Base-by-base conservation (phyloP, 1,140 invertebrate species). In the Drosophila simulans region DNA sequence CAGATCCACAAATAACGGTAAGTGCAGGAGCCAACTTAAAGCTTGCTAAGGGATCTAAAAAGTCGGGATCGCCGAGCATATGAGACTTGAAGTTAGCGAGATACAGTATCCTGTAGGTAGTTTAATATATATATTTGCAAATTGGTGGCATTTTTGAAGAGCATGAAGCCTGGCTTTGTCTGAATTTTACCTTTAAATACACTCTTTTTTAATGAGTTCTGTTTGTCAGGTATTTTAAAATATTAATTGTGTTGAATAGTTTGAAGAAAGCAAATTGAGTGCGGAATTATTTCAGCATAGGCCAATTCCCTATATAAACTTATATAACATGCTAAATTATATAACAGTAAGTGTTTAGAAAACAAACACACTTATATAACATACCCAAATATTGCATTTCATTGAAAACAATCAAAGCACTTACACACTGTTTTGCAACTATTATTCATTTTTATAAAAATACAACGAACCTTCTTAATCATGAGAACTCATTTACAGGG, bases 1-100 rank as follows among this genome's bases (percentile, higher is more conserved):
- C 42, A 34, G 52, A 42, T 37, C 42, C 40, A n/a, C 45, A 57
- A 7, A 15, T 40, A 46, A 80, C 54, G 79, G 59, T 70, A 65
- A 80, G 55, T 71, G 15, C 34, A 5, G 22, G 13, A 5, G 45
- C 45, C 12, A 27, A n/a, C 12, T 12, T 5, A 46, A 25, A 8
- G 8, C 27, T 15, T 46, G 22, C 5, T 31, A n/a, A 15, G 11
- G 45, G 20, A 48, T 27, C 25, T 7, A 4, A 13, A 39, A 31
- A 31, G 7, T 10, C 8, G 8, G 1, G 5, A 5, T 7, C 7
- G 0, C 7, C 3, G 8, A 31, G 31, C 1, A 31, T 31, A 31
- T 31, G 31, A 31, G 1, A 31, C 31, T 31, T 10, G 8, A 31
- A 31, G 8, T 31, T 10, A 0, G 31, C 2, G 7, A 31, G 8